Base-by-base conservation (phyloP, 2,113 vertebrate species). In the Burhinus bistriatus region DNA sequence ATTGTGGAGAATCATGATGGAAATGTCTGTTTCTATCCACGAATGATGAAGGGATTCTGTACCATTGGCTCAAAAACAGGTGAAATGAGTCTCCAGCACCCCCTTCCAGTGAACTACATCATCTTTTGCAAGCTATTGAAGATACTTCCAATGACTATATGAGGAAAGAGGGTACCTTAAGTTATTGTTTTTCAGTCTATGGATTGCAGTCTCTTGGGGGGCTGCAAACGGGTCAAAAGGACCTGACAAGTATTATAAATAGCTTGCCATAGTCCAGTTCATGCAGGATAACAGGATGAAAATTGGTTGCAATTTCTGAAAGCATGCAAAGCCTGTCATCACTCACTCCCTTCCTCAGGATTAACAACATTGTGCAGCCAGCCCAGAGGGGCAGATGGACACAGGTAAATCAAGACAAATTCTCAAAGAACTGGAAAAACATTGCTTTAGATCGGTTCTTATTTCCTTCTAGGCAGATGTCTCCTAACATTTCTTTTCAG, bases 41-140 rank as follows among this genome's bases (percentile, higher is more conserved):
- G 12, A 51, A 51, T 32, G 6, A 61, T 30, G 30, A 62, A 65
- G 5, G 8, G 5, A 26, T 58, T 47, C n/a, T 62, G 32, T 16
- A 73, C 25, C 0, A 0, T 9, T 86, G 52, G 9, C 38, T 76
- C 38, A 36, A 68, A 86, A 76, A 2, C 0, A 1, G 26, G 36
- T 40, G 12, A 72, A 83, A 32, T 36, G 12, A 59, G 25, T 42
- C 15, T 42, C 32, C 30, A 77, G 11, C 8, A 64, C 1, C 1
- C 5, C 1, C 2, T 45, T 5, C 10, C 18, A 54, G 11, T 30
- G 57, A 87, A 40, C 19, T 38, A 15, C 9, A 32, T 23, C 15
- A 29, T 9, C 6, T 30, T 83, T 77, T 58, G 34, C 21, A 84
- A 61, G 32, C 6, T 59, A 10, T 4, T 16, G 7, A 76, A 42